Percentiles rank a stretch among this genome's conserved stretches.
Evolutionary conservation across 2,888 invertebrate genomes (phyloP).

Genomic region (Cacoxenus indagator): DNA sequence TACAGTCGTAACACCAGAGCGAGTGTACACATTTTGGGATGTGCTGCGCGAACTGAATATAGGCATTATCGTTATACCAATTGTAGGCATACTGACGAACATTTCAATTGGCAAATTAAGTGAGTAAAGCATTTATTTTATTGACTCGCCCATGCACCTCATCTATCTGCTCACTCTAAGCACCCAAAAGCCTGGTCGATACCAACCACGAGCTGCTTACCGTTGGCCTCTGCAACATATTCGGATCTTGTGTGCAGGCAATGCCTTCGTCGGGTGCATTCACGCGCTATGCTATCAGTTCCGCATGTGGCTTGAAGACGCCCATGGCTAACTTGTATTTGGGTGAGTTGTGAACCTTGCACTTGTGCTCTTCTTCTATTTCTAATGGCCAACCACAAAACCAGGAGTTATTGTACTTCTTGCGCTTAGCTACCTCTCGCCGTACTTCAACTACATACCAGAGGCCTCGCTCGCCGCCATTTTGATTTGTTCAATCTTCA

Average conservation of each 20-base stretch:
- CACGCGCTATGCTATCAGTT: constrained; percentile 89
- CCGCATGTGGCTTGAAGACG: constrained; percentile 88
- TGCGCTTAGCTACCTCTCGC: constrained; percentile 88
- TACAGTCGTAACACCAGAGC: constrained; percentile 74
- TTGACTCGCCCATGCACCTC: background rate
- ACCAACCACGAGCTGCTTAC: constrained; percentile 93
- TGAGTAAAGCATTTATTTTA: constrained; percentile 72
- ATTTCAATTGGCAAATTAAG: constrained; percentile 96
- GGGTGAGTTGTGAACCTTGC: constrained; percentile 45
- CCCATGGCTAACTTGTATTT: constrained; percentile 75
- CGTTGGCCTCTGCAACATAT: constrained; percentile 84
- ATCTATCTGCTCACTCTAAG: constrained; percentile 68
- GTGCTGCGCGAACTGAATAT: constrained; percentile 81
- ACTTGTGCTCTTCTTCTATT: too few relatives aligned
- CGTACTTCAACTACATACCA: constrained; percentile 89
- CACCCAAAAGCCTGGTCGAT: constrained; percentile 79
- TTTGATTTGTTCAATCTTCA: constrained; percentile 85
- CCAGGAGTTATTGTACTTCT: constrained; percentile 84
- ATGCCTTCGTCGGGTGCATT: constrained; percentile 92
- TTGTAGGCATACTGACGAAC: constrained; percentile 90
- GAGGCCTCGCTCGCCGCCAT: constrained; percentile 89
- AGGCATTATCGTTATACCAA: constrained; percentile 84
- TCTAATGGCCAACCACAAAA: too few relatives aligned
- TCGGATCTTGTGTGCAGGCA: constrained; percentile 86
- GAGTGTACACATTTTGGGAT: constrained; percentile 74